phyloP scores from a whole-genome alignment of 2,113 vertebrate species.

The Thamnophis sirtalis region DNA sequence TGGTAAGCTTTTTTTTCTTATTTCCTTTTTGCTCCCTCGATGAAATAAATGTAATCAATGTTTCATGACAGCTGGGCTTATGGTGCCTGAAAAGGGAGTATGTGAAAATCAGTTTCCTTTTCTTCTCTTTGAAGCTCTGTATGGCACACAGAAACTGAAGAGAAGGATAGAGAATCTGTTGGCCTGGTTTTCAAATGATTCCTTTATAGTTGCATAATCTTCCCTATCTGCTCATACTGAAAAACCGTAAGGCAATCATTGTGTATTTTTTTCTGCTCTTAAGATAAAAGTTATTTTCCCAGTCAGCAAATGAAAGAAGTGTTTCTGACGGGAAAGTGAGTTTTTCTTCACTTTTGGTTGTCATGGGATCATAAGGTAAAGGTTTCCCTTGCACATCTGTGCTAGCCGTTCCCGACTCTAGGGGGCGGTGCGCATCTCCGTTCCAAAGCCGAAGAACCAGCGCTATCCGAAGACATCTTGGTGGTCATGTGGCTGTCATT shows the following conservation, averaged over 20 bases:
- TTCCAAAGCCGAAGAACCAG: too few relatives aligned
- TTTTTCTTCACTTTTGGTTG: neutral
- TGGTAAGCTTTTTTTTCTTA: constrained; percentile 60
- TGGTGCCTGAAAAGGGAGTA: too few relatives aligned
- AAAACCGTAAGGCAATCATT: neutral
- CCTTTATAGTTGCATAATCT: neutral
- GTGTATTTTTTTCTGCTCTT: neutral
- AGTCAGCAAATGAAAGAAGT: neutral
- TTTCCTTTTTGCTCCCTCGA: neutral
- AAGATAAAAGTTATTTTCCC: neutral
- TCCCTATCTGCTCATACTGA: neutral
- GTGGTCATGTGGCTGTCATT: too few relatives aligned
- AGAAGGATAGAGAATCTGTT: neutral
- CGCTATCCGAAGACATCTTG: too few relatives aligned
- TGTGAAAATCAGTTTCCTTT: neutral
- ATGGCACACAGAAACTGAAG: neutral
- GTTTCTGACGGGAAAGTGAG: neutral
- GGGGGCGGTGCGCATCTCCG: too few relatives aligned
- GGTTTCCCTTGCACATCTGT: too few relatives aligned
- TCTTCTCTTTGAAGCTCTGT: neutral
- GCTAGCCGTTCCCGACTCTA: too few relatives aligned
- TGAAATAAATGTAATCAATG: neutral
- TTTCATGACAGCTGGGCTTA: neutral
- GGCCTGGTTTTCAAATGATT: neutral
- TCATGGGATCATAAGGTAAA: neutral